phyloP scores from a whole-genome alignment of 2,113 vertebrate genomes.

The Colius striatus region DNA sequence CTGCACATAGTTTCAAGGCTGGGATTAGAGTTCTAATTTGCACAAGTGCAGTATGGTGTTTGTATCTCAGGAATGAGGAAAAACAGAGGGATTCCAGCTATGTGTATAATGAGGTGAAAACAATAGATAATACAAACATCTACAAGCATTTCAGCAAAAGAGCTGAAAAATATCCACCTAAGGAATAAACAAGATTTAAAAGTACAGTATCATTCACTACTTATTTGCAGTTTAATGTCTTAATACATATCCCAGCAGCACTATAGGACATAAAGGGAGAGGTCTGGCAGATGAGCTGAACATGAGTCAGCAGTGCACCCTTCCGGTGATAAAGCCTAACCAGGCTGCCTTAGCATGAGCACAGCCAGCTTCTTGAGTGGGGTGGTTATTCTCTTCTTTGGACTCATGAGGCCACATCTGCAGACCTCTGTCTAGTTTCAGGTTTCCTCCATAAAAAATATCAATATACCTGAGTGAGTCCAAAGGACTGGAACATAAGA shows the following conservation, averaged over 20 bases:
- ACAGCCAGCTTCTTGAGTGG: not conserved
- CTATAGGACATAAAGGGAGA: accelerated
- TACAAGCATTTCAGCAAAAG: not conserved
- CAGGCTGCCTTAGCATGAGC: not conserved
- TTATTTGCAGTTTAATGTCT: accelerated
- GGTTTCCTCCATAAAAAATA: not conserved
- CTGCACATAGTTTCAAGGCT: not conserved
- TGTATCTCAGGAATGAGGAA: not conserved
- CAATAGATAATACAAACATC: not conserved
- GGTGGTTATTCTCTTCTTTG: not conserved
- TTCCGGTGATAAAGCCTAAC: accelerated
- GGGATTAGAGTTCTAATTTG: not conserved
- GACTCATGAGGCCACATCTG: accelerated
- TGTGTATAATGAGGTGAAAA: not conserved
- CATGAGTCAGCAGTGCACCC: not conserved
- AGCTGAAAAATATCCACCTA: not conserved
- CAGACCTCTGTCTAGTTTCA: not conserved
- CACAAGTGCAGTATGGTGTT: not conserved
- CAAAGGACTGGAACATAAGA: not conserved
- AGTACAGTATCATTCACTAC: not conserved
- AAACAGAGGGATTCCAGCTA: not conserved
- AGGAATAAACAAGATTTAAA: not conserved
- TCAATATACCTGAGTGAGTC: accelerated
- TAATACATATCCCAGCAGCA: not conserved
- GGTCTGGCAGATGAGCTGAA: not conserved